Percentiles rank a stretch among this genome's conserved stretches.
These are phyloP conservation scores for Augiades crinisus DNA, from an alignment of 2,888 invertebrate genomes.

Conservation along the genomic window DNA sequence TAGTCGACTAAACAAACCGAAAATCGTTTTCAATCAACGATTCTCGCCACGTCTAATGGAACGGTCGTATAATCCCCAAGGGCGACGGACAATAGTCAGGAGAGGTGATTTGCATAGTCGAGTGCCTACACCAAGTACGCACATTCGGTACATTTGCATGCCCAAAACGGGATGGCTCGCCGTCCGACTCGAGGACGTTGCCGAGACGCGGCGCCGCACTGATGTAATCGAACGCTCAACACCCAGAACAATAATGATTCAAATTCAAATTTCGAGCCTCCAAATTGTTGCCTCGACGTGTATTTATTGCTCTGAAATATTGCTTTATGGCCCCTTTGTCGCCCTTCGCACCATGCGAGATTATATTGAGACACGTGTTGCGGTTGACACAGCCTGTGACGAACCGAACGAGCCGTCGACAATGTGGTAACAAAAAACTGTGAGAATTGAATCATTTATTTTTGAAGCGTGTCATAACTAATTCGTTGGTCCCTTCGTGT, in stretches of 20 bases:
- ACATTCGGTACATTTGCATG: constrained; percentile 73
- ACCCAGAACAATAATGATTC: constrained; percentile 54
- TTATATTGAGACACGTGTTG: constrained; percentile 59
- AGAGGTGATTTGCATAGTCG: constrained; percentile 69
- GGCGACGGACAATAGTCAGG: constrained; percentile 71
- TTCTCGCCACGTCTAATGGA: constrained; percentile 59
- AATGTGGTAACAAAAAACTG: constrained; percentile 43
- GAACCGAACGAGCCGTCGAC: constrained; percentile 31
- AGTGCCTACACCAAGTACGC: constrained; percentile 48
- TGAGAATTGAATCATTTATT: constrained; percentile 44
- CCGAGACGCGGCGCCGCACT: constrained; percentile 51
- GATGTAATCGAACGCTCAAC: constrained; percentile 64
- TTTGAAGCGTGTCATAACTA: constrained; percentile 38
- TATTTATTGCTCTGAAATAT: constrained; percentile 53
- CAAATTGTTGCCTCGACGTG: constrained; percentile 55
- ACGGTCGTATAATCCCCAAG: constrained; percentile 65
- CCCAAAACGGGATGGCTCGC: constrained; percentile 54
- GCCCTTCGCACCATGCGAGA: constrained; percentile 39
- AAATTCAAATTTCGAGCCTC: constrained; percentile 63
- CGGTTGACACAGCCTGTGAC: constrained; percentile 56
- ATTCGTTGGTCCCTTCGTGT: constrained; percentile 26
- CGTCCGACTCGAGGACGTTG: constrained; percentile 50
- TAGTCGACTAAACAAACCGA: constrained; percentile 52
- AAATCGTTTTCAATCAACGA: constrained; percentile 63
- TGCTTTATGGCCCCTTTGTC: constrained; percentile 45